Base-by-base conservation (phyloP, 2,797 vertebrate genomes). In the Epinephelus malabaricus region DNA sequence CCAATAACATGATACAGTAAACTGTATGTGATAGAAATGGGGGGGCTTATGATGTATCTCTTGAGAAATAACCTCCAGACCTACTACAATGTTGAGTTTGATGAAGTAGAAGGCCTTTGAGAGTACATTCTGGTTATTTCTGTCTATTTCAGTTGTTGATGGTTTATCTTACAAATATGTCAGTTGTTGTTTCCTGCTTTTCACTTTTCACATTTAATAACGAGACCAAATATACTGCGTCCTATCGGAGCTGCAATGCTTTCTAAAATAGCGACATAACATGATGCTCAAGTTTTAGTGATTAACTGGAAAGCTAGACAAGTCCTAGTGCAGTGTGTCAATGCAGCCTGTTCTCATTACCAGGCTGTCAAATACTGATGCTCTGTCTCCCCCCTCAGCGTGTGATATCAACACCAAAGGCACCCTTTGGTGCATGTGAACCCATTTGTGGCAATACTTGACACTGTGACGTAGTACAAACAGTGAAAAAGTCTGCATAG, bases 191-290 rank as follows among this genome's bases (percentile, higher is more conserved):
- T 43, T 55, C 27, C 47, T 53, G 30, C 30, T 71, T 66, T 76
- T 76, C 73, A 68, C 47, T 62, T 14, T n/a, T n/a, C n/a, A n/a
- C 1, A 43, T 49, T 56, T 6, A 45, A 61, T 62, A 74, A 64
- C 40, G 50, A 46, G 10, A 51, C 54, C 18, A 59, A 50, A 54
- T 23, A 34, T 14, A 43, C 38, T 60, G 18, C 8, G 11, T 21
- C 15, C 60, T 38, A 38, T 25, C 59, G 19, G 27, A 21, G 40
- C 17, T 40, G 4, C 9, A 71, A 7, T 19, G 17, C 21, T 27
- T 34, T 76, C 56, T 30, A 6, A 51, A 63, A 12, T 14, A 68
- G 54, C 5, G 2, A 34, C 34, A 17, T 17, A 43, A n/a, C 13
- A n/a, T 49, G 8, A 18, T 30, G 34, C 19, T 73, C 25, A 38